A percentile compares a stretch with the other conserved stretches of the same genome.
Conservation (phyloP, 2,113 vertebrate genomes). For the Podilymbus podiceps region DNA sequence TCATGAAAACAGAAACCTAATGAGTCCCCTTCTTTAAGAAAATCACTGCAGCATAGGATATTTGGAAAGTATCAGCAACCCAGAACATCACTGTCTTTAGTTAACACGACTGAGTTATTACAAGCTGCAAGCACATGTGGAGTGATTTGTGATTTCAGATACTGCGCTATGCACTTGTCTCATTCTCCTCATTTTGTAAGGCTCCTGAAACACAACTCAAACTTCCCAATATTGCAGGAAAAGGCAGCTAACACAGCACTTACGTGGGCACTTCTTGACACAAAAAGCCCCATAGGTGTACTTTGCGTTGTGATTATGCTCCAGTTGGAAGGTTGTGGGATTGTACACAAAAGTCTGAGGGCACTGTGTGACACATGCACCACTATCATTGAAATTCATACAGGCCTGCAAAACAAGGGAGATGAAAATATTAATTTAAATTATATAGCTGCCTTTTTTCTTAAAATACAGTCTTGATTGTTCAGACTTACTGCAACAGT, state of each 20-base stretch:
- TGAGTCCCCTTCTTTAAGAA: not conserved
- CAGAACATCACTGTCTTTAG: not conserved
- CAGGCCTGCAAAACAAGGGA: constrained; percentile 81
- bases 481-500: not conserved
- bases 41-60: not conserved
- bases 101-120: not conserved
- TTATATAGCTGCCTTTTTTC: not conserved
- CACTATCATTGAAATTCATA: constrained; percentile 98
- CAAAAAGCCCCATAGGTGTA: constrained; percentile 98
- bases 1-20: not conserved
- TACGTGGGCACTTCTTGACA: constrained; percentile 97
- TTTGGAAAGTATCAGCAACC: not conserved
- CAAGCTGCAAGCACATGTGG: not conserved
- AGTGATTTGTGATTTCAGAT: not conserved
- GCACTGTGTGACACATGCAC: constrained; percentile 94
- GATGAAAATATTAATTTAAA: not conserved
- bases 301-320: constrained; percentile 93
- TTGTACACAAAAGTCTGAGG: constrained; percentile 97
- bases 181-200: not conserved
- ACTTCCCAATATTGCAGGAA: not conserved
- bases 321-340: constrained; percentile 92
- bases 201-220: not conserved
- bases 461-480: not conserved
- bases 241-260: constrained; percentile 50
- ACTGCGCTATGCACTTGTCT: not conserved